Base-by-base conservation (phyloP, 2,888 invertebrate species). In the Drosophila nigritarsus region DNA sequence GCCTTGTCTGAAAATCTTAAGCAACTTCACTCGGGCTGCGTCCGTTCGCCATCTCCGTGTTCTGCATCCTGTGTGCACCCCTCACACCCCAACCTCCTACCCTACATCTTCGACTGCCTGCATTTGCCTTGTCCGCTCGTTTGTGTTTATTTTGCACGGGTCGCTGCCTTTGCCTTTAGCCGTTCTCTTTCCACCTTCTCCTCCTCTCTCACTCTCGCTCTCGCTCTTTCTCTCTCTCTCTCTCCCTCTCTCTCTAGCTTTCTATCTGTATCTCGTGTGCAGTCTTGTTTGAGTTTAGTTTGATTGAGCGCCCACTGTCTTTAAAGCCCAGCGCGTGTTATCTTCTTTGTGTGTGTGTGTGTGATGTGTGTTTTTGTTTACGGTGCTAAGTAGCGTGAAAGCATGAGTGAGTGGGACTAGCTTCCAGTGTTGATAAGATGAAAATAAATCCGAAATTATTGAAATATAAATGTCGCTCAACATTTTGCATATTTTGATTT, bases 101-200 rank as follows among this genome's bases (percentile, higher is more conserved):
- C 48, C 45, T 9, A 29, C 63, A 29, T 20, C 40, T 18, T 4
- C 15, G 11, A 34, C 24, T 32, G 32, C 50, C n/a, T 50, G 80
- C 62, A 45, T 58, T 53, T 69, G 58, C 50, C 61, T 56, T 30
- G 51, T 56, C 72, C 80, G 60, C 71, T 65, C 65, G 69, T 73
- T 83, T 83, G 64, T 82, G 86, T 89, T 89, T 85, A 86, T 87
- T 88, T 88, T 70, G 80, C 73, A 74, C 88, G 86, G 78, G 83
- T 89, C 83, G 88, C 83, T 85, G 86, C 80, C 90, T 80, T 60
- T 84, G 68, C 82, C 65, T 54, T 65, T 63, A 75, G 65, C 69
- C 67, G 62, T 51, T 4, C 30, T 9, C 50, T 18, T 18, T 18
- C 24, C 65, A 48, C 18, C 20, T n/a, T 38, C 29, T 18, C 11